phyloP scores from a whole-genome alignment of 2,797 vertebrate species.

The Cacajao melanocephalus region DNA sequence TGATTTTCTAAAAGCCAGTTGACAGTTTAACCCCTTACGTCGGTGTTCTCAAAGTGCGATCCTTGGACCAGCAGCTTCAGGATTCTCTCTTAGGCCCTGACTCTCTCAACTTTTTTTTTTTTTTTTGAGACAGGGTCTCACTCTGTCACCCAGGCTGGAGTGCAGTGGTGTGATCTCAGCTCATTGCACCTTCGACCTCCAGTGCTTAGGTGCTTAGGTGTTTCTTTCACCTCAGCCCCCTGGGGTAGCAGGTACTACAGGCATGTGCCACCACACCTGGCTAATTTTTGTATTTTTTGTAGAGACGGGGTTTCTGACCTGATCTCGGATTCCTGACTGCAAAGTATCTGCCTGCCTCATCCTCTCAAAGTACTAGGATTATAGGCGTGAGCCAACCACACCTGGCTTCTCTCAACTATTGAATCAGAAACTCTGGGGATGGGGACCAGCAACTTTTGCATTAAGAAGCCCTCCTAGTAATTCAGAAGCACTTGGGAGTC shows the following conservation, averaged over 20 bases:
- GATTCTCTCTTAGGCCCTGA: neutral
- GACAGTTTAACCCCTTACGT: neutral
- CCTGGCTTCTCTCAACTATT: neutral
- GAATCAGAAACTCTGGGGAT: neutral
- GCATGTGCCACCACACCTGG: neutral
- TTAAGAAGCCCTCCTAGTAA: neutral
- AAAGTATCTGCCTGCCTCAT: neutral
- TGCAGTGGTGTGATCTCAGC: neutral
- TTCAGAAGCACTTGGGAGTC: neutral
- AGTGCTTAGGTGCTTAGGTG: neutral
- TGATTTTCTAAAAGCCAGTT: neutral
- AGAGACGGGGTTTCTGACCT: neutral
- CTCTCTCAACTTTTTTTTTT: neutral
- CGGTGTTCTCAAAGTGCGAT: neutral
- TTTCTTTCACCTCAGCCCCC: neutral
- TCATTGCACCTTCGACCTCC: neutral
- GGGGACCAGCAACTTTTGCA: neutral
- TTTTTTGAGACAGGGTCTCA: neutral
- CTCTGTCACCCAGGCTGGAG: neutral
- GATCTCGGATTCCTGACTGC: neutral
- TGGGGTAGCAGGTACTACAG: neutral
- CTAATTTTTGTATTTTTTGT: neutral
- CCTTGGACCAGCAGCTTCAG: neutral
- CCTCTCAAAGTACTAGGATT: neutral
- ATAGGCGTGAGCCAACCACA: neutral